Evolutionary conservation across 2,113 vertebrate genomes (phyloP), one percentile per base, ranked within the genome.

Genomic region (Scomber colias): DNA sequence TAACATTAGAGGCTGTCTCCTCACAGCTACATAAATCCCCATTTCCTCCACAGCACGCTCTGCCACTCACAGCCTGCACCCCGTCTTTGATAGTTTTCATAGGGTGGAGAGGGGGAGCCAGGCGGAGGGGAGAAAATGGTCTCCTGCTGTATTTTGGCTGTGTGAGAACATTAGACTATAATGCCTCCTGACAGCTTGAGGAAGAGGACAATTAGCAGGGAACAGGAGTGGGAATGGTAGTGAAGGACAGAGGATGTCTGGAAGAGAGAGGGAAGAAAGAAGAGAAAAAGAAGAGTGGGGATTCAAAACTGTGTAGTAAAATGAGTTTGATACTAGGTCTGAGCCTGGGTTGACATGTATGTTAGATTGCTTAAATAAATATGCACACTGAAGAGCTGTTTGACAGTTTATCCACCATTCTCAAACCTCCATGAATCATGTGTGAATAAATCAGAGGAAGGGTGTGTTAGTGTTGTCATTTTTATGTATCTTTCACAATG

Each of bases 11-110:
- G 83, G 75, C 72, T 17, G 56, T 72, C 82, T 88, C 61, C 53
- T 85, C 62, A 24, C 71, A 68, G 82, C 81, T 78, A 88, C 81
- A 89, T 83, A 90, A 90, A 92, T 90, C 90, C 87, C 75, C 72
- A 91, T 93, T 93, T 92, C 91, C 90, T 88, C 84, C 87, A 63
- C 87, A 89, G 86, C 86, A 84, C 78, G 90, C 83, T 82, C 89
- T 90, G 90, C 82, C 90, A 89, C 84, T 90, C 92, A 87, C 67
- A 60, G 77, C 74, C 86, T 46, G 71, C 12, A 2, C 72, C 31
- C 74, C 63, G 72, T 64, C 70, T 88, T 81, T 88, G 83, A 86
- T 90, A 70, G 86, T 91, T 89, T 89, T 90, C 70, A 77, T 84
- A 61, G 74, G 66, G 72, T 14, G 75, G 76, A 57, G 55, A 59